phyloP scores from a whole-genome alignment of 2,888 invertebrate species.

The Creontiades dilutus region DNA sequence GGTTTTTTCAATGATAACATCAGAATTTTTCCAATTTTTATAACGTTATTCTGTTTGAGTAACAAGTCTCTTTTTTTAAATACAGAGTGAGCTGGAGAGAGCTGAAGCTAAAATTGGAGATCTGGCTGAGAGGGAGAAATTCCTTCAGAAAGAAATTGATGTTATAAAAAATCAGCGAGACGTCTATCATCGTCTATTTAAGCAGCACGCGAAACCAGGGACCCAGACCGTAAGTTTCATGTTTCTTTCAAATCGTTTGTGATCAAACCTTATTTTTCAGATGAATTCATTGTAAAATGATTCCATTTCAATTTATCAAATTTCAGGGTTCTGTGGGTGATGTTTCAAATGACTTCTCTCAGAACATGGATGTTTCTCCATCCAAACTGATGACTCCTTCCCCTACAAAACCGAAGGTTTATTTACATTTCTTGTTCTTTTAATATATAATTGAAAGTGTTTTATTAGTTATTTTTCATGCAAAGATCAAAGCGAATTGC shows the following conservation, averaged over 20 bases:
- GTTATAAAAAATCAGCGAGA: constrained; percentile 75
- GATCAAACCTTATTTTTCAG: neutral
- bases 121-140: constrained; percentile 74
- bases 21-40: too few species aligned
- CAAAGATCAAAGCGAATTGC: too few species aligned
- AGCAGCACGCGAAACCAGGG: constrained; percentile 74
- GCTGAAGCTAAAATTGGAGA: constrained; percentile 69
- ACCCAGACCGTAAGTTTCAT: neutral
- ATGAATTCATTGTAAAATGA: neutral
- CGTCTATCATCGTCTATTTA: constrained; percentile 74
- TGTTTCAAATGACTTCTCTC: neutral
- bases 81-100: constrained; percentile 72
- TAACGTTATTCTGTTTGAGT: too few species aligned
- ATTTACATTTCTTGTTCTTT: too few species aligned
- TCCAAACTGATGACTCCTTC: constrained; percentile 22
- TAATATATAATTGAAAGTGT: too few species aligned
- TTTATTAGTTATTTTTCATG: neutral
- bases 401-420: constrained; percentile 1
- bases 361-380: constrained; percentile 19
- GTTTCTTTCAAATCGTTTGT: neutral
- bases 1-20: too few species aligned
- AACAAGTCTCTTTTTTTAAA: neutral
- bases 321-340: constrained; percentile 43
- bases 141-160: constrained; percentile 74
- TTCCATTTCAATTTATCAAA: neutral